Base-by-base conservation (phyloP, 1,140 invertebrate genomes). In the Diabrotica virgifera region DNA sequence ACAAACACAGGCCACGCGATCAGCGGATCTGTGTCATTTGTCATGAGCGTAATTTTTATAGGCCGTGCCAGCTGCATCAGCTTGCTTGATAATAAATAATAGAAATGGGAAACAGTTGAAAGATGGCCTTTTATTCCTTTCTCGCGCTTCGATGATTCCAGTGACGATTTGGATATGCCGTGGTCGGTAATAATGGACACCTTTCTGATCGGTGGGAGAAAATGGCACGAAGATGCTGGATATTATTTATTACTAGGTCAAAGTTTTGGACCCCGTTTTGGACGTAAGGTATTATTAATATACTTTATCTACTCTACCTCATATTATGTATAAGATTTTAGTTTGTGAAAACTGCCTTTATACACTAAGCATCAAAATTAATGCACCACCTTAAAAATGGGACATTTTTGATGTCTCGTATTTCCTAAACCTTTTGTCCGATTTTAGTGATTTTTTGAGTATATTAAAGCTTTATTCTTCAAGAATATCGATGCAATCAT, bases 31-130 rank as follows among this genome's bases (percentile, higher is more conserved):
- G 5, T 52, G n/a, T 63, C 52, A 36, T 69, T 70, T 65, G 70
- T 71, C 70, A 68, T 67, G 67, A 67, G 70, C 63, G 56, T 60
- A 40, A 59, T 65, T 69, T 69, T 66, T 61, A 35, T 12, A 46
- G 40, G 40, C 53, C 37, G 67, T 61, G 65, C 70, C 24, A 71
- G 65, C 70, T 71, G 70, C 66, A 24, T 24, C 24, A 24, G 46
- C 57, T 66, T 66, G 66, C 64, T 64, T 58, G 64, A 69, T 69
- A 62, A 71, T 71, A 71, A 71, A 71, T 71, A 71, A 71, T 71
- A 66, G 59, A 38, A 63, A 46, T 10, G 40, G 40, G 40, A 64
- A 68, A 69, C 55, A 56, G 63, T 69, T 68, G 67, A 64, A 64
- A 71, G 67, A 63, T 66, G 52, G 54, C 70, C 54, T 71, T 71